Evolutionary conservation across 2,113 vertebrate genomes (phyloP), one percentile per base, ranked within the genome.

Genomic region (human (Homo sapiens)): DNA sequence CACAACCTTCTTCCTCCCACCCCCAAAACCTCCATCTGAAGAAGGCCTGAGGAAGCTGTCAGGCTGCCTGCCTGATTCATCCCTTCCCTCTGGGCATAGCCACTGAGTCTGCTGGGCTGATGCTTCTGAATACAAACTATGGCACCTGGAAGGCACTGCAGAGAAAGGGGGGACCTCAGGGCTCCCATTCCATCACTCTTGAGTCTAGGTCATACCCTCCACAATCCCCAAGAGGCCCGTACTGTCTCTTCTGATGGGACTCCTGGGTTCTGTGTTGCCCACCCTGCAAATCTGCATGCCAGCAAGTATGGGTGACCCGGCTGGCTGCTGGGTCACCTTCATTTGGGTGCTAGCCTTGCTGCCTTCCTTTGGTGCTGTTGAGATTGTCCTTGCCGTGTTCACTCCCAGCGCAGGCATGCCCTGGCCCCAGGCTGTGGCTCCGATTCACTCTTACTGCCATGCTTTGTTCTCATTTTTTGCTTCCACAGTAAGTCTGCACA

Each of bases 81-180:
- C 94, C 91, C 92, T 95, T 75, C 93, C 97, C 78, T 92, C 81
- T 88, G 93, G 95, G 95, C 94, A 81, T 50, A 72, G 70, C 95
- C 66, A 86, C 16, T 45, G 78, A 68, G 30, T 94, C 90, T 87
- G 64, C 93, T 88, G 75, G 78, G 80, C 32, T 92, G 80, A 30
- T 93, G 79, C 80, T 88, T 78, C n/a, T 96, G 92, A 97, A 96
- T 96, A 86, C 75, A 89, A 93, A 94, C 93, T 78, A 72, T 68
- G 80, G 87, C 83, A 92, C 61, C 91, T 75, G 55, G 75, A 88
- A 97, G 75, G 52, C 8, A 2, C 79, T 81, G 43, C 93, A 72
- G 70, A 90, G 76, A 72, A 88, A 50, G 43, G 55, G 27, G 55
- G 45, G 17, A 68, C 85, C 64, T 96, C n/a, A 18, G 95, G 97